A percentile compares a stretch with the other conserved stretches of the same genome.
Evolutionary conservation across 2,888 invertebrate genomes (phyloP).

Genomic region (Acrobasis suavella): DNA sequence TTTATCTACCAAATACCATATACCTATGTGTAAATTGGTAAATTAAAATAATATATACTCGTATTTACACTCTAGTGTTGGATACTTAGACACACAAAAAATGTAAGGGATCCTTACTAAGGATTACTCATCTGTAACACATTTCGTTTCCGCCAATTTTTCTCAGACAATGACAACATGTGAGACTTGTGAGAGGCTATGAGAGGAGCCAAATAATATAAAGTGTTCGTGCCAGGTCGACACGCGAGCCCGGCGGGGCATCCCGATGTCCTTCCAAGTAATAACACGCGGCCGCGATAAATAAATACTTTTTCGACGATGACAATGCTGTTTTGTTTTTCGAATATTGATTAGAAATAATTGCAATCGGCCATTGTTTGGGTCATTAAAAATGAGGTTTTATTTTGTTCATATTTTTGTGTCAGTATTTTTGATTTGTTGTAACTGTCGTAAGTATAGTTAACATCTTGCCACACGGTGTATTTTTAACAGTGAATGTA

Average conservation of each 20-base stretch:
- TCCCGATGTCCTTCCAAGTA: conserved; percentile 56
- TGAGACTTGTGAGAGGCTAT: neutral
- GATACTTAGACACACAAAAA: too few relatives aligned
- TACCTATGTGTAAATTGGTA: too few relatives aligned
- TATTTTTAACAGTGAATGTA: too few relatives aligned
- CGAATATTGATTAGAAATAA: conserved; percentile 17
- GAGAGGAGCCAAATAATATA: neutral
- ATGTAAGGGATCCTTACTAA: neutral
- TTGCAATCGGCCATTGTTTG: conserved; percentile 9
- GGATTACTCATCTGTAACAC: neutral
- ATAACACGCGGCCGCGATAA: conserved; percentile 62
- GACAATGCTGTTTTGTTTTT: conserved; percentile 45
- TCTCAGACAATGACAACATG: neutral
- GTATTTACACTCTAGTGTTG: too few relatives aligned
- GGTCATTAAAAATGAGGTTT: neutral
- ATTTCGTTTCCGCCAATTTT: neutral
- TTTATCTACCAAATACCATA: too few relatives aligned
- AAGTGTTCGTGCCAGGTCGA: conserved; percentile 2
- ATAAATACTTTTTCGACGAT: conserved; percentile 51
- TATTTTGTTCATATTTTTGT: neutral
- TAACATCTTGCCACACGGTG: too few relatives aligned
- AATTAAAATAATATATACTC: too few relatives aligned
- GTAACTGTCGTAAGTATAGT: neutral
- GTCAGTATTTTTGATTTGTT: neutral
- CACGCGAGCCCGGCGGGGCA: conserved; percentile 39